A percentile compares a stretch with the other conserved stretches of the same genome.
Evolutionary conservation across 1,140 invertebrate genomes (phyloP).

Genomic region (Drosophila arawakana): DNA sequence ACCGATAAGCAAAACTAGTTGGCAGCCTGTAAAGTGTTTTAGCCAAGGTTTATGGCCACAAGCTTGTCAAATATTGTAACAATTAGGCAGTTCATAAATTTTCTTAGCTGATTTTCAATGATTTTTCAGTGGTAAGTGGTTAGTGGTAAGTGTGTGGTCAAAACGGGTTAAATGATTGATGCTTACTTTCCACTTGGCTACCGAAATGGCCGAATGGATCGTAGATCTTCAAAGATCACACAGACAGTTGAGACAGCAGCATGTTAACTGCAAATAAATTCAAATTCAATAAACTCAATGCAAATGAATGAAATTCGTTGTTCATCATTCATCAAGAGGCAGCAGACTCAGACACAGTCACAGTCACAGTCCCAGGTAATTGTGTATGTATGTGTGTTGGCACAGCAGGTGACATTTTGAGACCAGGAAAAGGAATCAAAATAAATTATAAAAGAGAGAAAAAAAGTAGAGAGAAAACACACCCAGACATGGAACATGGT

Average conservation of each 20-base stretch:
- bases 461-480: constrained; percentile 58
- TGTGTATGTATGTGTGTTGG: constrained; percentile 64
- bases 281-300: constrained; percentile 29
- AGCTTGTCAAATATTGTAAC: constrained; percentile 61
- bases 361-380: constrained; percentile 13
- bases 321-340: constrained; percentile 76
- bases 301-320: constrained; percentile 51
- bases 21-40: constrained; percentile 17
- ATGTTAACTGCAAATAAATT: constrained; percentile 58
- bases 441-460: constrained; percentile 27
- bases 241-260: constrained; percentile 29
- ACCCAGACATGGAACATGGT: constrained; percentile 46
- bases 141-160: neutral
- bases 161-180: constrained; percentile 52
- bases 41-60: constrained; percentile 61
- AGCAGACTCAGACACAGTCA: constrained; percentile 23
- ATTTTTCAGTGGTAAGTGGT: constrained; percentile 4
- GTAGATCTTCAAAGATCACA: constrained; percentile 4
- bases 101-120: constrained; percentile 36
- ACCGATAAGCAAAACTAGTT: constrained; percentile 64
- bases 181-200: constrained; percentile 41
- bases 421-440: constrained; percentile 57
- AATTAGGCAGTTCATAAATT: constrained; percentile 75
- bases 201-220: constrained; percentile 17
- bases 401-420: constrained; percentile 83